Percentiles rank a stretch among this genome's conserved stretches.
phyloP scores from a whole-genome alignment of 30 jellyfish, hydroid and myxozoan genomes.

The Hydractinia echinata region DNA sequence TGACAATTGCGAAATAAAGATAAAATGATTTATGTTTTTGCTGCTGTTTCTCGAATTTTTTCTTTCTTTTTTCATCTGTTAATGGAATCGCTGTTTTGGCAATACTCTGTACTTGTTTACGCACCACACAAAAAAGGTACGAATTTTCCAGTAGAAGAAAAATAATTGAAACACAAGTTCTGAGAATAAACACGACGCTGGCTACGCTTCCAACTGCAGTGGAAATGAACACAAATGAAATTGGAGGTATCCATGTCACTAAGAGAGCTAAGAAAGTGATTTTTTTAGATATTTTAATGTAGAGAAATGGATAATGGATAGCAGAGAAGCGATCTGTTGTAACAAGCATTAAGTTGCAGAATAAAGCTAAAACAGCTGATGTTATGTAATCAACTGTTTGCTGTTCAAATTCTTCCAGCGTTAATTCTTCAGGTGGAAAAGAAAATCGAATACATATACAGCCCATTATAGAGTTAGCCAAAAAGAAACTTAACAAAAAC shows the following conservation, averaged over 20 bases:
- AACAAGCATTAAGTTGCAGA: not conserved
- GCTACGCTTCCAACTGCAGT: not conserved
- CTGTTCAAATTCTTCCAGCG: not conserved
- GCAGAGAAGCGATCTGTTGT: constrained; percentile 7
- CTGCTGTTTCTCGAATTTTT: not conserved
- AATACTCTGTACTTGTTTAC: constrained; percentile 1
- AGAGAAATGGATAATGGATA: constrained; percentile 2
- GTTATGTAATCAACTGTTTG: not conserved
- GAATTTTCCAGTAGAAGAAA: not conserved
- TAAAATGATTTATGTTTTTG: not conserved
- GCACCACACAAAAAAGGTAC: not conserved
- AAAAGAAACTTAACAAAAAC: constrained; percentile 6
- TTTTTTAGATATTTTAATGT: not conserved
- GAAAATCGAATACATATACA: constrained; percentile 8
- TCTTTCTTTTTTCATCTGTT: not conserved
- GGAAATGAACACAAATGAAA: not conserved
- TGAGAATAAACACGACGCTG: not conserved
- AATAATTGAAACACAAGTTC: not conserved
- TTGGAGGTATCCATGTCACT: constrained; percentile 4
- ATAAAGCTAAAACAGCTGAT: constrained; percentile 3
- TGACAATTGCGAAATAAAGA: not conserved
- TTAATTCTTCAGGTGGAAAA: not conserved
- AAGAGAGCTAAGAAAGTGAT: not conserved
- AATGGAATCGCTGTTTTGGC: not conserved
- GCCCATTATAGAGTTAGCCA: not conserved